Evolutionary conservation across 37 sponge, comb jelly and placozoan genomes (phyloP), one percentile per base, ranked within the genome.

Genomic region (Beroe forskalii): DNA sequence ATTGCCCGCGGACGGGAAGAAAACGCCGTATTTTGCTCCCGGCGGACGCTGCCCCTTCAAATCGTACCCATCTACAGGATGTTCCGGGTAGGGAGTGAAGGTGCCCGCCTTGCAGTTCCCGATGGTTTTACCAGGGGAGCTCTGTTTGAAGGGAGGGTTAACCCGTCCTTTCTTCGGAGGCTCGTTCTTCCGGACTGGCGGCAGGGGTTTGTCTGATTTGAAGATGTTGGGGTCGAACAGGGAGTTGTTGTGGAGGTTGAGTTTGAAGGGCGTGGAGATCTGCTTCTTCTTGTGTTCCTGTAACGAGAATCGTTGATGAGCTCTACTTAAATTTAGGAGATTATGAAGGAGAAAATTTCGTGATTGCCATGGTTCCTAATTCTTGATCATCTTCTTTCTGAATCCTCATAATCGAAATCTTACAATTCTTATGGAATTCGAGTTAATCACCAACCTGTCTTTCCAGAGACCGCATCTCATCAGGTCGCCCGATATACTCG

Each of bases 21-120:
- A 97, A 33, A 93, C 60, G 12, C 92, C 92, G 1, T 90, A 91
- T 40, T 91, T 91, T 24, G 94, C 93, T 60, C 62, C 62, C 19
- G 62, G 61, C 22, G 89, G 89, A 55, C 60, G 60, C 38, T 28
- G 62, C 3, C 89, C 89, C 28, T 61, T 61, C 75, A 72, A 30
- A 33, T 72, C 75, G 40, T 22, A 72, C 75, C 75, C 75, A 60
- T 97, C 97, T 17, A 90, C 92, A 0, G 96, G 96, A 89, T 97
- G 96, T 38, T 90, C 76, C 0, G 97, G 97, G 72, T 97, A 97
- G 24, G 92, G 93, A 66, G 93, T 94, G 76, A 97, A 97, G 44
- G 96, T 96, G 17, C 97, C 97, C 31, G 96, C 96, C 64, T 95
- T 95, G 64, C 94, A 95, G 25, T 96, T 96, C 25, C 94, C 95